Percentiles rank a stretch among this genome's conserved stretches.
Conservation (phyloP, 2,888 invertebrate species). For the Ochropacha duplaris region DNA sequence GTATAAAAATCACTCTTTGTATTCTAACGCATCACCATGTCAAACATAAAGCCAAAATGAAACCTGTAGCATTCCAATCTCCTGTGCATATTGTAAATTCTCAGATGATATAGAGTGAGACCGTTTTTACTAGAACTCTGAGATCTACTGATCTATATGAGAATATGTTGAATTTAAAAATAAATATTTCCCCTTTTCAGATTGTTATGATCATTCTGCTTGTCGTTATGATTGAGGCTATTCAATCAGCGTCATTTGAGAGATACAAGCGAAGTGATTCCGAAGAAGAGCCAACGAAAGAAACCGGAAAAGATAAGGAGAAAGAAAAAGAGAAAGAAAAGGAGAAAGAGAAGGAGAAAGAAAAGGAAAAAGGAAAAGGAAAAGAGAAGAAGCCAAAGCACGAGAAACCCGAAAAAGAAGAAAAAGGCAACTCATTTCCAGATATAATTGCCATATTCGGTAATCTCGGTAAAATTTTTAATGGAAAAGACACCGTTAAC, state of each 20-base stretch:
- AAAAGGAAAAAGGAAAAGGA: neutral
- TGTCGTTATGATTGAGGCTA: neutral
- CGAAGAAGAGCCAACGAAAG: neutral
- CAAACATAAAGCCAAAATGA: too few relatives aligned
- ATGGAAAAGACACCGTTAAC: constrained; percentile 2
- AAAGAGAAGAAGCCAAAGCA: neutral
- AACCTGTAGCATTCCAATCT: too few relatives aligned
- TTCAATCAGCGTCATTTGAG: constrained; percentile 6
- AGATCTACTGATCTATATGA: too few relatives aligned
- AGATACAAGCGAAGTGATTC: constrained; percentile 14
- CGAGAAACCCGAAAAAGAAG: neutral
- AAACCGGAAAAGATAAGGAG: neutral
- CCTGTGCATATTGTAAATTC: too few relatives aligned
- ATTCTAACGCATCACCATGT: too few relatives aligned
- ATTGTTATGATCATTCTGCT: neutral
- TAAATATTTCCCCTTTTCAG: neutral
- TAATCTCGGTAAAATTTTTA: constrained; percentile 13
- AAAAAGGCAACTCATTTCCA: neutral
- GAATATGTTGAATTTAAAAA: too few relatives aligned
- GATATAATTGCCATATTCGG: neutral
- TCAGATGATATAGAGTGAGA: too few relatives aligned
- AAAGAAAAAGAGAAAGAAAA: constrained; percentile 3
- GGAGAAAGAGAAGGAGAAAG: neutral
- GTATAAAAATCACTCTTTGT: too few relatives aligned
- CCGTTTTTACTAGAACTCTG: too few relatives aligned